Evolutionary conservation across 2,888 invertebrate genomes (phyloP), one percentile per base, ranked within the genome.

Genomic region (Timema podura): DNA sequence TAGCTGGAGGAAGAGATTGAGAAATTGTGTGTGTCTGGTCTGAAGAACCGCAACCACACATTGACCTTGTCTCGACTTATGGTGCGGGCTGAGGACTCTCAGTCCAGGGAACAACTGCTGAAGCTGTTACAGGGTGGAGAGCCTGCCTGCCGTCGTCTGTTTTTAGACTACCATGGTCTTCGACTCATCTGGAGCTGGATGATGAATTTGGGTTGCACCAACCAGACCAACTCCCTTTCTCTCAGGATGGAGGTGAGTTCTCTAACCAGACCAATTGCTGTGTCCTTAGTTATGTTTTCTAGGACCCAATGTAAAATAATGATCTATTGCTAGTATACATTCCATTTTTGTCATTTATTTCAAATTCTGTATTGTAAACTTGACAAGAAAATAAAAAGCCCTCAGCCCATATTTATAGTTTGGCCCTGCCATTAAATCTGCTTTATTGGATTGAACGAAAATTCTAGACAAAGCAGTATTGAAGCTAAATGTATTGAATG

Each of bases 131-230:
- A 92, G 70, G 88, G 87, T 72, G 92, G 92, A 0, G 93, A 93
- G 79, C 83, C 91, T 76, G 91, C 94, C 0, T 95, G 94, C 79
- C 86, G 92, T 10, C 83, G 95, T 15, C 85, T 97, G 73, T 97
- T 98, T 83, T 86, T 95, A 69, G 95, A 95, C 83, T 97, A 97
- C 82, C 95, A 97, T 78, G 98, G 98, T 0, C 84, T 98, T 69
- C 84, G 93, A 7, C 83, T 98, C 69, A 85, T 98, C 71, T 95
- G 96, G 84, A 94, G 93, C 47, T 98, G 98, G 91, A 95, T 97
- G 88, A 88, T 89, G 71, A 93, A 94, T 77, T 86, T 88, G 0
- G 85, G 87, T 30, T 77, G 82, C 0, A 81, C 83, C 8, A 68
- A 70, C 9, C 70, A 73, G 61, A 69, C 30, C 5, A 70, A 74